A percentile compares a stretch with the other conserved stretches of the same genome.
Evolutionary conservation across 2,113 vertebrate genomes (phyloP).

Genomic region (Colius striatus): DNA sequence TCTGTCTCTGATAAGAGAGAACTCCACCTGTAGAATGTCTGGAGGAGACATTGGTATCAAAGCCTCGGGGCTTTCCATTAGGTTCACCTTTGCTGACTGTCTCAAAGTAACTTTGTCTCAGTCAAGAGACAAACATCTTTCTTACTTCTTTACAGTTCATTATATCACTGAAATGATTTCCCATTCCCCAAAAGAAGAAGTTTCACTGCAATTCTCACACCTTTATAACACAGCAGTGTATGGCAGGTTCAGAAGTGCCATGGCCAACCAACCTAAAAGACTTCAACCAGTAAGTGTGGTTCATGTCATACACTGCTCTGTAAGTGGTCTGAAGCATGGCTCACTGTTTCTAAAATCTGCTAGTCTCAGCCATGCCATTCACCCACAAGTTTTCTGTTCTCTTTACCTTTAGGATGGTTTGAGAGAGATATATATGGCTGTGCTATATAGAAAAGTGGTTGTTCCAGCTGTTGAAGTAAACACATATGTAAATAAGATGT

Average conservation of each 20-base stretch:
- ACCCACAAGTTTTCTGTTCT: background rate
- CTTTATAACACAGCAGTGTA: background rate
- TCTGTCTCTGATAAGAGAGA: background rate
- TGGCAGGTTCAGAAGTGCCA: background rate
- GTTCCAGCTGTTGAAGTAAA: background rate
- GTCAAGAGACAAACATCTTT: background rate
- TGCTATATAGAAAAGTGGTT: background rate
- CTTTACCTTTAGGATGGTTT: background rate
- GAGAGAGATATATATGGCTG: background rate
- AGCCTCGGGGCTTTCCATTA: background rate
- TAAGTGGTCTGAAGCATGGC: background rate
- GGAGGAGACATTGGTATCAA: too few species aligned
- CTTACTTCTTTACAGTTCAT: background rate
- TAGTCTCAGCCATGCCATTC: background rate
- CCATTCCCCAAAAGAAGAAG: background rate
- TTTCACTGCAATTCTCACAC: background rate
- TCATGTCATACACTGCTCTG: background rate
- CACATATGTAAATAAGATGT: background rate
- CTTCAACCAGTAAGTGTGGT: background rate
- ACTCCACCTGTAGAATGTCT: background rate
- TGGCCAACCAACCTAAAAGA: background rate
- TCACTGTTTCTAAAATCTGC: background rate
- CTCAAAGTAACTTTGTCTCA: background rate
- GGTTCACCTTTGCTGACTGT: background rate
- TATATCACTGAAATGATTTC: background rate